Evolutionary conservation across 2,797 vertebrate species (phyloP), one percentile per base, ranked within the genome.

Genomic region (Tolypeutes matacus): DNA sequence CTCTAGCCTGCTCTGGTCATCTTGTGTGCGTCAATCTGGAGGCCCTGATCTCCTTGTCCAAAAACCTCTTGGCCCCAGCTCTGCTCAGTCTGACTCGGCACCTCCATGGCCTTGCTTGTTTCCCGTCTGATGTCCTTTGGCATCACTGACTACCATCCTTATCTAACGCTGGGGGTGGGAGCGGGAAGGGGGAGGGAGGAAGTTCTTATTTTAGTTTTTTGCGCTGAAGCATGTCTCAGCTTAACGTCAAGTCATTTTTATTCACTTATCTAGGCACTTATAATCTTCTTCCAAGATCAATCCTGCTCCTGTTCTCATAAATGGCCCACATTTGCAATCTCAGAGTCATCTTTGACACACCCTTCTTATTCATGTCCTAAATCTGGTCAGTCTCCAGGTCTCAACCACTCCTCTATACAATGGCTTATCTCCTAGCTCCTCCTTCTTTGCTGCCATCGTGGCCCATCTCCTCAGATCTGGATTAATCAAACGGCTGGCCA

Each of bases 171-270:
- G 31, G 49, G 42, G 42, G 25, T 8, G 10, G 20, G 12, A 10
- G 23, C 18, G 36, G 12, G 46, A 6, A n/a, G 8, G 67, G 73
- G 27, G 3, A 1, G 1, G 9, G 5, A 8, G 9, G 5, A 8
- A 60, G 7, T 5, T 49, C 56, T 86, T 51, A 1, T 56, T 56
- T 56, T 56, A 17, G 20, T 56, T 42, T 29, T 92, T 67, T 72
- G 34, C 51, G 64, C 53, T 1, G 21, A n/a, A 23, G 39, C 42
- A 7, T 34, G 86, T 34, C 62, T 31, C 58, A 60, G 42, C 49
- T n/a, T 51, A 10, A 58, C 25, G 21, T 14, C 23, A 36, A 18
- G 31, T 64, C 56, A 42, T 60, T 72, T 76, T 92, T 34, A 34
- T 29, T 90, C 18, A 36, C 49, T 76, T 42, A 58, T 46, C 49